Base-by-base conservation (phyloP, 2,888 invertebrate species). In the Meloe dianella region DNA sequence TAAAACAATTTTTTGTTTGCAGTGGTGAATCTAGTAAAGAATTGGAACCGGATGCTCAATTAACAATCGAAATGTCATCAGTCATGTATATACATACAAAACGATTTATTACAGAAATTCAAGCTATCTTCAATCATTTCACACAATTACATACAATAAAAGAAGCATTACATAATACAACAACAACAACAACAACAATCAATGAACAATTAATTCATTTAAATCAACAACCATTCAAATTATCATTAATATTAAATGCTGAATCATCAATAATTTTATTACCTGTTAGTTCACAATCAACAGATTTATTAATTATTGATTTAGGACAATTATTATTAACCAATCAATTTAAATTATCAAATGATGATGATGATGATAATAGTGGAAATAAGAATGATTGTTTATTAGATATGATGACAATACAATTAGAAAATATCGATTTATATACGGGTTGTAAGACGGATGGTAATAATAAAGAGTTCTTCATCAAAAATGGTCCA, bases 51-150 rank as follows among this genome's bases (percentile, higher is more conserved):
- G 94, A 95, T 74, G 88, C 91, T 2, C 88, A 89, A 68, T 84
- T 97, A 59, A 87, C 88, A 69, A 82, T 97, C 32, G 90, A 92
- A 77, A 95, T 97, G 94, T 91, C 95, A 0, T 95, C 97, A 0
- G 93, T 97, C 1, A 90, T 93, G 76, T 97, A 97, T 83, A 92
- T 97, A 61, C 97, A 98, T 84, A 97, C 97, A 0, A 95, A 96
- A 80, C 88, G 97, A 63, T 98, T 98, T 85, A 89, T 97, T 61
- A 90, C 91, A 22, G 97, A 97, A 83, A 86, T 97, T 64, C 91
- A 94, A 76, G 92, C 94, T 4, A 97, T 97, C 84, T 92, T 94
- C 71, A 85, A 89, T 60, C 92, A 94, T 79, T 95, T 98, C 81
- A 89, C 92, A 5, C 91, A 95, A 78, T 84, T 96, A 60, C 92